phyloP scores from a whole-genome alignment of 2,888 invertebrate species.

The Macrosiphum euphorbiae region DNA sequence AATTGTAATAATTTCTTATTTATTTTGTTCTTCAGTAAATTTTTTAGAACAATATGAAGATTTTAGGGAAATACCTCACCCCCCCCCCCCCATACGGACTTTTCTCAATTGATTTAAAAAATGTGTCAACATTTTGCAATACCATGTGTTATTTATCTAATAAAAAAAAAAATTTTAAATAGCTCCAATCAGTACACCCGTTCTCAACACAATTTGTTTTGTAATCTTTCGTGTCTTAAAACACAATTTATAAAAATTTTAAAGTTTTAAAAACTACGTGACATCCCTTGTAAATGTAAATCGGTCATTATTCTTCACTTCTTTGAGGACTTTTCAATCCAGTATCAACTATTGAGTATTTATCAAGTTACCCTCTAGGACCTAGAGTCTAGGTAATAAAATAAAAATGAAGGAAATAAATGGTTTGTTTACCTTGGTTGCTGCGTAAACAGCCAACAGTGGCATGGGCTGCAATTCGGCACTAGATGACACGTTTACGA shows the following conservation, averaged over 20 bases:
- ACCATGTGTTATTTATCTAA: no score
- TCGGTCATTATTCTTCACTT: background rate
- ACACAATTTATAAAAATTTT: background rate
- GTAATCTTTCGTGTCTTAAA: background rate
- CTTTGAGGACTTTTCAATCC: background rate
- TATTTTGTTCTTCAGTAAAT: no score
- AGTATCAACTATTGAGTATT: background rate
- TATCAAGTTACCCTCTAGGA: background rate
- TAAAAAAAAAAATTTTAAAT: no score
- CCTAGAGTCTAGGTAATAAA: background rate
- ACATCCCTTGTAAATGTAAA: background rate
- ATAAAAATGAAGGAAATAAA: background rate
- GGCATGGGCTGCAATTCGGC: constrained; percentile 89
- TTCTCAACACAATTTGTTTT: background rate
- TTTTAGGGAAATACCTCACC: no score
- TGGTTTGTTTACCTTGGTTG: constrained; percentile 79
- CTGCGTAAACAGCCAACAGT: constrained; percentile 90
- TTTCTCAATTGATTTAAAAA: no score
- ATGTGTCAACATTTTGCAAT: no score
- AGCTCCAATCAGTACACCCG: background rate
- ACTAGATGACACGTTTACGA: constrained; percentile 92
- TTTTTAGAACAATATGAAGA: no score
- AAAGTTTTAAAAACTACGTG: background rate
- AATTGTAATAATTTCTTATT: background rate
- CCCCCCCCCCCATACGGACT: no score